Base-by-base conservation (phyloP, 2,888 invertebrate genomes). In the Tenthredo livida region DNA sequence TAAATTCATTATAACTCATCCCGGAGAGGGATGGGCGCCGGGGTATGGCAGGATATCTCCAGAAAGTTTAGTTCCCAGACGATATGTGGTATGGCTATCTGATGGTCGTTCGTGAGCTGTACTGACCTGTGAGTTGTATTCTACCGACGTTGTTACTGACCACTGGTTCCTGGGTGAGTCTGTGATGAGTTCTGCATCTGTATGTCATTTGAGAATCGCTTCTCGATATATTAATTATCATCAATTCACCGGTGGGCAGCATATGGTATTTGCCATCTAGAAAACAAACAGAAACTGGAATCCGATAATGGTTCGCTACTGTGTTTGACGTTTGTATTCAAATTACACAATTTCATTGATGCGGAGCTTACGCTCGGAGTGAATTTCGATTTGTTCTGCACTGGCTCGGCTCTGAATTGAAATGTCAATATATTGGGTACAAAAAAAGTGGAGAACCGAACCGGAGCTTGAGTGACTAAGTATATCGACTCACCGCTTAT, bases 141-240 rank as follows among this genome's bases (percentile, higher is more conserved):
- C 94, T 93, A 15, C 95, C 95, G 40, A 94, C 94, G 90, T 94
- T 95, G 85, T 94, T 94, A 91, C 96, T 96, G 87, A 94, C 94
- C 87, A 95, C 94, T 50, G 95, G 94, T 88, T 95, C 95, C 88
- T 95, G 95, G 17, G 95, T 95, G 88, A 96, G 91, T 87, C 94
- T 94, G 91, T 95, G 95, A 91, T 95, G 94, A 70, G 95, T 95
- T 86, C 95, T 94, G 91, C 96, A 96, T 65, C 95, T 94, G 91
- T 95, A 96, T 87, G 94, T 94, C 90, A 94, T 94, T 88, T 94
- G 94, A 25, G 94, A 94, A 93, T 96, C 96, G 87, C 91, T 92
- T 87, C 94, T 94, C 86, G 94, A 94, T 87, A 96, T 94, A 90
- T 95, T 94, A 88, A 95, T 94, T 86, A 96, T 94, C 92, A 96